Conservation (phyloP, 2,888 invertebrate species). For the Cacoxenus indagator region DNA sequence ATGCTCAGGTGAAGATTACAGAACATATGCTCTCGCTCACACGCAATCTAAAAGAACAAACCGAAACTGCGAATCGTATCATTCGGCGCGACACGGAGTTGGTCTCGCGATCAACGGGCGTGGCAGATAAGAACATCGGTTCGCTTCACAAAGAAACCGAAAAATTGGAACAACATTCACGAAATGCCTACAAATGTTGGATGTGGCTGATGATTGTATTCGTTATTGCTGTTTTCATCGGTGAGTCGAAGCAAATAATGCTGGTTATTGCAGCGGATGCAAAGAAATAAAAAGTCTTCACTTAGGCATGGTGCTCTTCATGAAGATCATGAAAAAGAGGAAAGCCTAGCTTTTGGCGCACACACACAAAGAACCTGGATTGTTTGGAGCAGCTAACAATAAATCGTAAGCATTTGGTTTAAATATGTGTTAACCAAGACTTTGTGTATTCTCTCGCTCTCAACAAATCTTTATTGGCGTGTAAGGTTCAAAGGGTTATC, state of each 20-base stretch:
- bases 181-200: conserved; percentile 94
- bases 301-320: conserved; percentile 92
- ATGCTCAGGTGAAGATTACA: conserved; percentile 91
- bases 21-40: conserved; percentile 94
- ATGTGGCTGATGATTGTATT: conserved; percentile 91
- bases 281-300: conserved; percentile 44
- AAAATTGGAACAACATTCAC: conserved; percentile 86
- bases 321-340: conserved; percentile 89
- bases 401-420: neutral
- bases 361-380: no score
- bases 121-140: conserved; percentile 84
- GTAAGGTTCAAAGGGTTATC: conserved; percentile 54
- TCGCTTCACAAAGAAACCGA: conserved; percentile 86
- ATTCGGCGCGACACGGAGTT: conserved; percentile 91
- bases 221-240: conserved; percentile 89
- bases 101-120: conserved; percentile 80
- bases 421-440: neutral
- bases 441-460: no score
- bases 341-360: conserved; percentile 45
- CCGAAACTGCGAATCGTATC: conserved; percentile 88
- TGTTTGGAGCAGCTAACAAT: no score
- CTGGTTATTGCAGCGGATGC: conserved; percentile 13
- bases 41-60: conserved; percentile 90
- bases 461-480: neutral
- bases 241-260: conserved; percentile 73